Evolutionary conservation across 1,140 invertebrate species (phyloP).

Genomic region (Pseudomyrmex sp.): DNA sequence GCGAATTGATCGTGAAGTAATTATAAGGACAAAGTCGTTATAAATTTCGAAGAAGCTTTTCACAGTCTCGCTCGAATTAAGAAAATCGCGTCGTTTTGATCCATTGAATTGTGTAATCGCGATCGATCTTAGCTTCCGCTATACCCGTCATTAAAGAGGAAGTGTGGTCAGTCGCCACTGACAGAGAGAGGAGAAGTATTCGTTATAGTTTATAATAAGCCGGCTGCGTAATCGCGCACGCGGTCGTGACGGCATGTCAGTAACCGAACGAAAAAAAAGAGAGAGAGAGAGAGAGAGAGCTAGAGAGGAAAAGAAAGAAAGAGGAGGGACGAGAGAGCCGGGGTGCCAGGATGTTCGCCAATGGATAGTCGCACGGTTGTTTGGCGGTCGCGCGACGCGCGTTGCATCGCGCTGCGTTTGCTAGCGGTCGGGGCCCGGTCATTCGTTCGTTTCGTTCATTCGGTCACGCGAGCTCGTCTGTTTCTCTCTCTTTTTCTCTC

Average conservation of each 20-base stretch:
- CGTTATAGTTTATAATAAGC: conserved; percentile 34
- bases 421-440: conserved; percentile 28
- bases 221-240: conserved; percentile 37
- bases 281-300: not conserved
- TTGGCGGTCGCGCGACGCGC: conserved; percentile 66
- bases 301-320: not conserved
- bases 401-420: conserved; percentile 39
- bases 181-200: conserved; percentile 35
- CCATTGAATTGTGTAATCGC: not conserved
- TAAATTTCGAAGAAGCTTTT: not conserved
- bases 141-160: conserved; percentile 14
- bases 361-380: conserved; percentile 77
- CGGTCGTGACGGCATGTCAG: not conserved
- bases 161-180: conserved; percentile 39
- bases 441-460: conserved; percentile 64
- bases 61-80: not conserved
- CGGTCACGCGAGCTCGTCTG: conserved; percentile 78
- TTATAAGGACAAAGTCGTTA: not conserved
- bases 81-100: not conserved
- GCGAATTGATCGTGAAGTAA: not conserved
- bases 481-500: conserved; percentile 36
- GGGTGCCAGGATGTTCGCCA: conserved; percentile 59
- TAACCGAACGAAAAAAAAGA: not conserved
- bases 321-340: not conserved
- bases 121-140: not conserved